A percentile compares a stretch with the other conserved stretches of the same genome.
Evolutionary conservation across 2,888 invertebrate genomes (phyloP).

Genomic region (Biston stratarius): DNA sequence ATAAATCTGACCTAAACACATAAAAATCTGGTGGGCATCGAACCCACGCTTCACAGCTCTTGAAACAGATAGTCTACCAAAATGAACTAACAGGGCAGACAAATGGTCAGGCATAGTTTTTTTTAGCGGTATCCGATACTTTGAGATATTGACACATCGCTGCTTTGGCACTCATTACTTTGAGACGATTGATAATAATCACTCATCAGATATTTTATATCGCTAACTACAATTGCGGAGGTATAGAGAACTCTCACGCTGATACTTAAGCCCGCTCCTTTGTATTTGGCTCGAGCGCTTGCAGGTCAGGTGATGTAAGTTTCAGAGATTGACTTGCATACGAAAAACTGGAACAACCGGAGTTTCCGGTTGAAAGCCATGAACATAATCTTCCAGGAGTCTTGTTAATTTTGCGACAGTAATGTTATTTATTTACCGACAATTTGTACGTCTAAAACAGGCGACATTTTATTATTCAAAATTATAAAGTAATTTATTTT

Average conservation of each 20-base stretch:
- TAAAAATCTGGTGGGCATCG: too few relatives aligned
- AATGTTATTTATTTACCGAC: constrained; percentile 41
- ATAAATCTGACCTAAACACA: too few relatives aligned
- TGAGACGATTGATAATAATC: too few relatives aligned
- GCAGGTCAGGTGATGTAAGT: constrained; percentile 39
- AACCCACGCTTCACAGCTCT: too few relatives aligned
- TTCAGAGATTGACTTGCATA: constrained; percentile 51
- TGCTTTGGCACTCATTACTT: too few relatives aligned
- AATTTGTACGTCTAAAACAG: constrained; percentile 4
- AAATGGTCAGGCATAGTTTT: too few relatives aligned
- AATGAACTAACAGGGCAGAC: too few relatives aligned
- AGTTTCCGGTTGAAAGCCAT: constrained; percentile 56
- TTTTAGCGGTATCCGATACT: too few relatives aligned
- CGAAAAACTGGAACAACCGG: constrained; percentile 49
- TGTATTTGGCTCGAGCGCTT: constrained; percentile 36
- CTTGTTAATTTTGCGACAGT: constrained; percentile 42
- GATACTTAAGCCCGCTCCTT: constrained; percentile 6
- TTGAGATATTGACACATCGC: too few relatives aligned
- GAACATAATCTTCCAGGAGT: constrained; percentile 50
- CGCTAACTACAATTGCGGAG: not conserved
- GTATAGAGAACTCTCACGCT: not conserved
- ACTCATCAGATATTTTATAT: not conserved
- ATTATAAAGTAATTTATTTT: constrained; percentile 40
- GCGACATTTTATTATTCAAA: constrained; percentile 3
- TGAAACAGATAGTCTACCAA: too few relatives aligned